Evolutionary conservation across 92 coral and sea anemone genomes (phyloP).

Genomic region (Parazoanthus darwini): DNA sequence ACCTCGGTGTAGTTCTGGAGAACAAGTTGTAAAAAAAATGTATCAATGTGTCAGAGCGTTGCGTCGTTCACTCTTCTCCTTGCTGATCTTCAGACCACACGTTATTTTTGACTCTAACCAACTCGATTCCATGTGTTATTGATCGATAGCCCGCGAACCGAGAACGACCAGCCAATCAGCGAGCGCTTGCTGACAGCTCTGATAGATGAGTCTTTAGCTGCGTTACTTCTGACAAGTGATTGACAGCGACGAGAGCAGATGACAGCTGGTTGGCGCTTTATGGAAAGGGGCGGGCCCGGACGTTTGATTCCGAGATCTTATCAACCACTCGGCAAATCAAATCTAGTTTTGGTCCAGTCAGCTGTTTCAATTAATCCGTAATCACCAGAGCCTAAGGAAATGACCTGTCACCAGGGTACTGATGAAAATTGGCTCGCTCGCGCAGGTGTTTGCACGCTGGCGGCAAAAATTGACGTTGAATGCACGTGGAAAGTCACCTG

Average conservation of each 20-base stretch:
- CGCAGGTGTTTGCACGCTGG: conserved; percentile 96
- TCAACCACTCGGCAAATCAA: conserved; percentile 92
- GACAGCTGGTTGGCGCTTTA: conserved; percentile 84
- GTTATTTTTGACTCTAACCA: conserved; percentile 97
- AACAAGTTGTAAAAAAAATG: conserved; percentile 46
- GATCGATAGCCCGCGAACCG: conserved; percentile 94
- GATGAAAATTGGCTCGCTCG: conserved; percentile 90
- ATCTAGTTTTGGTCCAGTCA: conserved; percentile 85
- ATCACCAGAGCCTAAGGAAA: conserved; percentile 98
- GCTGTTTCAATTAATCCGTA: conserved; percentile 99
- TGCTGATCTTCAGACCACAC: conserved; percentile 89
- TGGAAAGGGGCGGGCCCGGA: conserved; percentile 96
- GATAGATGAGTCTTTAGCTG: conserved; percentile 93
- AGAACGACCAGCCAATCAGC: conserved; percentile 92
- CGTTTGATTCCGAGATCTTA: conserved; percentile 99
- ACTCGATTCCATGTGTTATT: conserved; percentile 96
- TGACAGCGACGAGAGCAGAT: conserved; percentile 73
- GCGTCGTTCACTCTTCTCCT: conserved; percentile 65
- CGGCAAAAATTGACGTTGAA: conserved; percentile 68
- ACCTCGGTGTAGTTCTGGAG: conserved; percentile 13
- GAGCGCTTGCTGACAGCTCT: conserved; percentile 82
- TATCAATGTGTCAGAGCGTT: conserved; percentile 55
- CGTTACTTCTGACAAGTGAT: conserved; percentile 88
- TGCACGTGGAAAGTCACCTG: conserved; percentile 91
- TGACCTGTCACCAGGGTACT: conserved; percentile 94